phyloP scores from a whole-genome alignment of 2,888 invertebrate species.

The Spialia ferax region DNA sequence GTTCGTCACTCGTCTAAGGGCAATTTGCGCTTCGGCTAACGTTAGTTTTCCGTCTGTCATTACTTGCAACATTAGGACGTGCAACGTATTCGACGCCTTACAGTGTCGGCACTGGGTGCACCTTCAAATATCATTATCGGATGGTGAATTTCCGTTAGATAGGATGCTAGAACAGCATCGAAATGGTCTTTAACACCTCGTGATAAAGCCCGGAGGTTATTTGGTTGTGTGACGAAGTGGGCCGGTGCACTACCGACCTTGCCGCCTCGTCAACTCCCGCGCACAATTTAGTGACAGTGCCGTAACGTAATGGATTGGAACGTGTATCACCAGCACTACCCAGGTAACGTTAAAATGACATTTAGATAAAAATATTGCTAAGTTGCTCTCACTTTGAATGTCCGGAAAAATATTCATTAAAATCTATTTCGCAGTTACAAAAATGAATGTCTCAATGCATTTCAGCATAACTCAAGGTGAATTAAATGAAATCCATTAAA shows the following conservation, averaged over 20 bases:
- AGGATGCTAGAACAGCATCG: conserved; percentile 41
- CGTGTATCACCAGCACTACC: conserved; percentile 62
- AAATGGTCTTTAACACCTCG: conserved; percentile 54
- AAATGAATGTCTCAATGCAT: not conserved
- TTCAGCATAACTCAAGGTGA: not conserved
- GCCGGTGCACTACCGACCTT: conserved; percentile 74
- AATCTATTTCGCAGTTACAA: not conserved
- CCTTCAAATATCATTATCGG: conserved; percentile 13
- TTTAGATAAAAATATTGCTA: conserved; percentile 9
- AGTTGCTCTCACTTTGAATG: not conserved
- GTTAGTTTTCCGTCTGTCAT: conserved; percentile 70
- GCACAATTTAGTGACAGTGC: conserved; percentile 70
- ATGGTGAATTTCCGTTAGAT: conserved; percentile 30
- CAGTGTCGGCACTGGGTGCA: conserved; percentile 51
- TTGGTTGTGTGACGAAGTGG: conserved; percentile 49
- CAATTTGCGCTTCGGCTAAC: conserved; percentile 56
- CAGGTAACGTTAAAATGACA: conserved; percentile 60
- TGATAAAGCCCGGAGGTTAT: conserved; percentile 58
- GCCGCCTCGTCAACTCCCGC: conserved; percentile 71
- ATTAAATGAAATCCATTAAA: not conserved
- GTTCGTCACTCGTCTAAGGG: conserved; percentile 56
- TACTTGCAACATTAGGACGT: conserved; percentile 19
- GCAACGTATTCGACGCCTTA: conserved; percentile 54
- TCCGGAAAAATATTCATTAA: not conserved
- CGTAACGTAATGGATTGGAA: conserved; percentile 73